phyloP scores from a whole-genome alignment of 2,797 vertebrate species.

The Apodemus agrarius region DNA sequence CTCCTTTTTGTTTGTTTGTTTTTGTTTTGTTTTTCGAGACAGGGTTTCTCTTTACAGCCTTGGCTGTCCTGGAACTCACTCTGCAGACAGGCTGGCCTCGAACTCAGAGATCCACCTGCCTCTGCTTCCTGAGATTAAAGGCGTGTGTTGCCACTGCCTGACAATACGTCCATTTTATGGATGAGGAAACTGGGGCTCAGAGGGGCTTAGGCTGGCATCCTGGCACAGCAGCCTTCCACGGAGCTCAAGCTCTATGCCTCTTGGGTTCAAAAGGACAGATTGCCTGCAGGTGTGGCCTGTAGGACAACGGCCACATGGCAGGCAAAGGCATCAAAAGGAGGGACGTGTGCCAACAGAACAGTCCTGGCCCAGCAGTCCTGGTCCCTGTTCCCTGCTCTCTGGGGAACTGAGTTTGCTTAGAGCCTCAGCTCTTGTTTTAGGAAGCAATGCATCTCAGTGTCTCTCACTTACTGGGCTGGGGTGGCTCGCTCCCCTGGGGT shows the following conservation, averaged over 20 bases:
- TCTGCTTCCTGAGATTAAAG: background rate
- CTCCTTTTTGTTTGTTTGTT: background rate
- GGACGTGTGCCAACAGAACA: background rate
- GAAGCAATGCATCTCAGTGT: background rate
- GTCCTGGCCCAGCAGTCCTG: background rate
- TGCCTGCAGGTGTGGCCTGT: fast-evolving
- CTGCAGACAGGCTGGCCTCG: background rate
- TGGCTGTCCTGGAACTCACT: background rate
- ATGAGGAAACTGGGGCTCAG: background rate
- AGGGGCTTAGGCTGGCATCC: background rate
- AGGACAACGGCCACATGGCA: background rate
- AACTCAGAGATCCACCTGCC: background rate
- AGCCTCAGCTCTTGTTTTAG: too few relatives aligned
- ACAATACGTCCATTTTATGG: background rate
- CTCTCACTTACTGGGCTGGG: background rate
- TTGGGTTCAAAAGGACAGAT: background rate
- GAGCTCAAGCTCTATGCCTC: background rate
- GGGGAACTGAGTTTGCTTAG: background rate
- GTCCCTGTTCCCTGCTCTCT: background rate
- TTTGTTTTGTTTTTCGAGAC: background rate
- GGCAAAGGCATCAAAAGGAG: too few relatives aligned
- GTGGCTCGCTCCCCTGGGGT: background rate
- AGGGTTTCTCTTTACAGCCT: background rate
- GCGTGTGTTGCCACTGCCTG: background rate
- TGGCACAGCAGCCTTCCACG: background rate